Evolutionary conservation across 2,113 vertebrate species (phyloP).

Genomic region (Plecturocebus donacophilus): DNA sequence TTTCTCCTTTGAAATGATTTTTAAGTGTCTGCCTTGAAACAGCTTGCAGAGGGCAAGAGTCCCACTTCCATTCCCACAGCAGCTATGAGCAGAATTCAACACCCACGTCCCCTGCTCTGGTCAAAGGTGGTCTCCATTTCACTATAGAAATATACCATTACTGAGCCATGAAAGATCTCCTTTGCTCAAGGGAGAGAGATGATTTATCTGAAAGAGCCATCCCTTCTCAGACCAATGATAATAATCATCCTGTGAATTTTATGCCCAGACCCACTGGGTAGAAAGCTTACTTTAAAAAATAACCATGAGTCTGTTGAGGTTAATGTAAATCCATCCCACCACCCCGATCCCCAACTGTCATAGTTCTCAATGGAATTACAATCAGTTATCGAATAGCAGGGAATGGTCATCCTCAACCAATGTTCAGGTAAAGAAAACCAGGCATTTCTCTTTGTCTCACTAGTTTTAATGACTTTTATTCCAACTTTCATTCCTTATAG

Average conservation of each 20-base stretch:
- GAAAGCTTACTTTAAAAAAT: neutral
- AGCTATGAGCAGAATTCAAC: neutral
- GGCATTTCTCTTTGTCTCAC: neutral
- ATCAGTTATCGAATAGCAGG: neutral
- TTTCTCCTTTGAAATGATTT: slow-evolving; percentile 1
- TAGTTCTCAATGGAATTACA: neutral
- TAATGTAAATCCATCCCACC: neutral
- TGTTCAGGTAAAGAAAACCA: neutral
- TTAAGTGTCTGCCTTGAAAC: neutral
- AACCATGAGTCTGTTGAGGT: neutral
- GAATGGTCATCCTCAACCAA: neutral
- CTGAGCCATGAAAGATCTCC: neutral
- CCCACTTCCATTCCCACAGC: too few species aligned
- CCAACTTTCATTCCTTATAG: neutral
- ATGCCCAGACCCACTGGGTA: neutral
- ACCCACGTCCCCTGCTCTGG: neutral
- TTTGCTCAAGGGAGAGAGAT: neutral
- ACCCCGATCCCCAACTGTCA: neutral
- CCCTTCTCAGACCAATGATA: neutral
- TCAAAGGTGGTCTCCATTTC: neutral
- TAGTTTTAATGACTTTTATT: neutral
- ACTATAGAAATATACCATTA: neutral
- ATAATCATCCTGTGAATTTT: neutral
- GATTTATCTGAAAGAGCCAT: neutral
- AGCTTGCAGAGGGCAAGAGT: neutral